phyloP scores from a whole-genome alignment of 2,113 vertebrate species.

The Malurus melanocephalus region DNA sequence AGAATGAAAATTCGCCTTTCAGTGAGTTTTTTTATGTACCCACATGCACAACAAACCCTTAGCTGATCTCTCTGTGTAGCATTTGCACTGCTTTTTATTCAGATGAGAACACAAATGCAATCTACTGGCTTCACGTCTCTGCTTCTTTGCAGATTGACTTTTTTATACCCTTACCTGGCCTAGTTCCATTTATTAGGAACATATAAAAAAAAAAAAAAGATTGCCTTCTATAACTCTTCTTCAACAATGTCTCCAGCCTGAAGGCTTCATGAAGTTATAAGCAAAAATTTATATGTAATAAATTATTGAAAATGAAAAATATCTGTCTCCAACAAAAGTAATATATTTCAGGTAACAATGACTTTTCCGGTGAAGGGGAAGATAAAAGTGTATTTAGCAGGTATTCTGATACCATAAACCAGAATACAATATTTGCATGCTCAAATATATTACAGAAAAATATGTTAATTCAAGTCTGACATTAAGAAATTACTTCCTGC shows the following conservation, averaged over 20 bases:
- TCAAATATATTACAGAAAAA: constrained; percentile 29
- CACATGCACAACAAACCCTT: constrained; percentile 1
- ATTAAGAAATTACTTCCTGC: constrained; percentile 17
- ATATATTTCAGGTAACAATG: constrained; percentile 62
- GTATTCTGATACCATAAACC: constrained; percentile 48
- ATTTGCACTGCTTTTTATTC: constrained; percentile 17
- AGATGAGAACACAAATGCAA: constrained; percentile 47
- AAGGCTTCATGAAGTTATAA: constrained; percentile 70
- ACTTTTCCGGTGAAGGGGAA: constrained; percentile 40
- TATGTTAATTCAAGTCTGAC: constrained; percentile 26
- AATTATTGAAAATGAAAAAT: constrained; percentile 66
- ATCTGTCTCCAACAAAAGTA: constrained; percentile 56
- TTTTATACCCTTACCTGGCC: constrained; percentile 59
- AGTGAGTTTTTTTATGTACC: not conserved
- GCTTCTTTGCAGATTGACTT: constrained; percentile 16
- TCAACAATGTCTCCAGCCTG: constrained; percentile 59
- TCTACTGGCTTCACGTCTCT: constrained; percentile 14
- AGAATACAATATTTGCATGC: constrained; percentile 47
- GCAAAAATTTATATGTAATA: constrained; percentile 71
- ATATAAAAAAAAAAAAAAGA: constrained; percentile 70
- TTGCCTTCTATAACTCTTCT: constrained; percentile 59
- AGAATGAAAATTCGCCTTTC: not conserved
- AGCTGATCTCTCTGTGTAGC: not conserved
- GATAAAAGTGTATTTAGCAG: constrained; percentile 55
- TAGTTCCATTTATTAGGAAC: constrained; percentile 63